Evolutionary conservation across 2,888 invertebrate genomes (phyloP).

Genomic region (Alcis repandata): DNA sequence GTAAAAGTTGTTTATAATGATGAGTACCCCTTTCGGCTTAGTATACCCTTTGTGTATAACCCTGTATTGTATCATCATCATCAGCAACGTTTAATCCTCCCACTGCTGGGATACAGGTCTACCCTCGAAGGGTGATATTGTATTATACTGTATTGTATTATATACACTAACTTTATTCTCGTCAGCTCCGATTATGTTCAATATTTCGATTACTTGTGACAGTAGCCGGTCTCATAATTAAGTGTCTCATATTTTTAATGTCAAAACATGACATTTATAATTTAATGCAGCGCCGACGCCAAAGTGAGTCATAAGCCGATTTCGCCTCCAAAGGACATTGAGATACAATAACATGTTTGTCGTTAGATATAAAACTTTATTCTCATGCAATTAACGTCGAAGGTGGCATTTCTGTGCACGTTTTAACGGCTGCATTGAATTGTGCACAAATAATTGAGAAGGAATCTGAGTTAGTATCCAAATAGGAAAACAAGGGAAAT

Average conservation of each 20-base stretch:
- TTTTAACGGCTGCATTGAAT: background rate
- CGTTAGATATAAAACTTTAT: slow-evolving; percentile 25
- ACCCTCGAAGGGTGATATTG: too few species aligned
- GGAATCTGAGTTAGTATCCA: too few species aligned
- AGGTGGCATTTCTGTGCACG: background rate
- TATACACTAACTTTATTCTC: background rate
- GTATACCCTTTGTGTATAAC: too few species aligned
- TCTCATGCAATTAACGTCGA: slow-evolving; percentile 6
- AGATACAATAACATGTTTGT: slow-evolving; percentile 30
- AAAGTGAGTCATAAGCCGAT: slow-evolving; percentile 25
- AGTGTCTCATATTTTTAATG: slow-evolving; percentile 32
- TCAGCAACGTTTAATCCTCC: too few species aligned
- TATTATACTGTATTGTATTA: too few species aligned
- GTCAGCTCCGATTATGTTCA: background rate
- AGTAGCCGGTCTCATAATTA: slow-evolving; percentile 16
- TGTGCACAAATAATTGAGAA: too few species aligned
- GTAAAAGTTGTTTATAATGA: too few species aligned
- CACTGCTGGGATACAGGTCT: too few species aligned
- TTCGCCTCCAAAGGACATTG: slow-evolving; percentile 35
- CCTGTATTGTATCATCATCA: too few species aligned
- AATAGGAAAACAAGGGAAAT: too few species aligned
- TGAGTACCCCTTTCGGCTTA: too few species aligned
- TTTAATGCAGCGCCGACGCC: slow-evolving; percentile 23
- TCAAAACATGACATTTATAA: slow-evolving; percentile 42
- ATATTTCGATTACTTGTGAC: slow-evolving; percentile 22